A percentile compares a stretch with the other conserved stretches of the same genome.
phyloP scores from a whole-genome alignment of 2,113 vertebrate genomes.

The Gavialis gangeticus region DNA sequence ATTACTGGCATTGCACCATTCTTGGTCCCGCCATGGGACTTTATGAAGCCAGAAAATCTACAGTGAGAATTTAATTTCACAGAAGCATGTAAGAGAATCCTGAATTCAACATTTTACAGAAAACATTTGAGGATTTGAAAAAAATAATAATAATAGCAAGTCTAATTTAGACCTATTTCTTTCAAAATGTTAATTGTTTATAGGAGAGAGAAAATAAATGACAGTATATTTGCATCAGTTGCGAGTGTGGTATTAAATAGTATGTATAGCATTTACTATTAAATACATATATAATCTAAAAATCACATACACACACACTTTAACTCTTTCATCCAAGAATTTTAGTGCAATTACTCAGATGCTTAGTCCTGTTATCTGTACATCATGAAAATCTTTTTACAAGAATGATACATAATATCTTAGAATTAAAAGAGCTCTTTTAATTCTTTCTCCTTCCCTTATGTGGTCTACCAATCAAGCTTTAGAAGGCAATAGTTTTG shows the following conservation, averaged over 20 bases:
- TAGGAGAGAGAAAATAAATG: not conserved
- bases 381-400: not conserved
- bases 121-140: not conserved
- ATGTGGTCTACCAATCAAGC: not conserved
- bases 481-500: not conserved
- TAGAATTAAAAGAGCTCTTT: not conserved
- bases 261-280: not conserved
- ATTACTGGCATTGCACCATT: not conserved
- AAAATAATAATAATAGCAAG: not conserved
- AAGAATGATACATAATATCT: not conserved
- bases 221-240: not conserved
- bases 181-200: too few species aligned
- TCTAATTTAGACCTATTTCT: too few species aligned
- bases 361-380: not conserved
- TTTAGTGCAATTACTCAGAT: not conserved
- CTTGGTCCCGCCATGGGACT: not conserved
- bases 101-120: not conserved
- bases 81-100: not conserved
- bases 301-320: not conserved
- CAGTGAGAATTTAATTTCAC: not conserved
- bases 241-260: not conserved
- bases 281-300: not conserved
- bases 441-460: not conserved
- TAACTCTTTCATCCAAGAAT: not conserved
- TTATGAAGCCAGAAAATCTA: too few species aligned